phyloP scores from a whole-genome alignment of 2,797 vertebrate species.

The Macrochelys suwanniensis region DNA sequence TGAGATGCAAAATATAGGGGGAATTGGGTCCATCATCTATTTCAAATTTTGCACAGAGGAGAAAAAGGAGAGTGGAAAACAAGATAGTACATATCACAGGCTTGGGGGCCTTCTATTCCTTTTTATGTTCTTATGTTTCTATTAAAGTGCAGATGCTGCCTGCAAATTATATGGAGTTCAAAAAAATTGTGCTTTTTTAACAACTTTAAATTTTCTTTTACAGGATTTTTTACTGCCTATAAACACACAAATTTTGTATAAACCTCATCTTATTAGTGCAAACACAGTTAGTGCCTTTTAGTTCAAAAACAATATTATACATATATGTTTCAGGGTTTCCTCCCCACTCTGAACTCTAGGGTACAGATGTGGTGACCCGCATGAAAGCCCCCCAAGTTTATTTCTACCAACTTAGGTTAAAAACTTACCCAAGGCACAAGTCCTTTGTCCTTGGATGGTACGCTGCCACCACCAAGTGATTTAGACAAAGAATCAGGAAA shows the following conservation, averaged over 20 bases:
- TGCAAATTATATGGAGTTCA: constrained; percentile 1
- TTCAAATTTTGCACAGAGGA: constrained; percentile 23
- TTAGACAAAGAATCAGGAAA: too few relatives aligned
- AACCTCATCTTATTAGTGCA: not conserved
- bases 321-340: not conserved
- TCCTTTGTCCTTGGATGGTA: too few relatives aligned
- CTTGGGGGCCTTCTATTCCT: not conserved
- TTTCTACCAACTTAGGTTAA: too few relatives aligned
- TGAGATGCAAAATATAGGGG: not conserved
- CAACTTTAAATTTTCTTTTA: not conserved
- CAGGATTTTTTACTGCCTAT: constrained; percentile 11
- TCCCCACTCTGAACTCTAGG: too few relatives aligned
- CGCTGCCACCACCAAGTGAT: too few relatives aligned
- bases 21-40: not conserved
- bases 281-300: not conserved
- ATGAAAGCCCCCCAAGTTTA: too few relatives aligned
- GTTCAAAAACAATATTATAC: not conserved
- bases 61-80: not conserved
- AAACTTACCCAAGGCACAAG: too few relatives aligned
- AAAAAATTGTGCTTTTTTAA: not conserved
- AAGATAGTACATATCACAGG: not conserved
- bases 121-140: constrained; percentile 18
- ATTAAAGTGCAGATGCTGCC: constrained; percentile 12
- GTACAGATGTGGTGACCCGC: too few relatives aligned
- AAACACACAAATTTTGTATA: not conserved